Base-by-base conservation (phyloP, 2,888 invertebrate genomes). In the Enchytraeus crypticus region DNA sequence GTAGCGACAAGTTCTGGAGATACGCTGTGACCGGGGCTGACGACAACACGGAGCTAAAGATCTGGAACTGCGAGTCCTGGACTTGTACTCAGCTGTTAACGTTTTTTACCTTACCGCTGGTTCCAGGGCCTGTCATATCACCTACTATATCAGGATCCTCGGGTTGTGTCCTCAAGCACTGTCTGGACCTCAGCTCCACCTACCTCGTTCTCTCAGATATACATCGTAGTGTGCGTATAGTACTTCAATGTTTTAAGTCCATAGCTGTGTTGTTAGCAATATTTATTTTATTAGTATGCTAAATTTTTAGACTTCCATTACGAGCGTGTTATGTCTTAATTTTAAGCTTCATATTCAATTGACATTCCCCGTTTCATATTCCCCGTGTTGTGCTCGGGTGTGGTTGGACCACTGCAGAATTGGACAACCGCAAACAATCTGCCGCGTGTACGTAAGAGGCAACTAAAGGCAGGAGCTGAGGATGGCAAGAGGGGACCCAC, bases 21-120 rank as follows among this genome's bases (percentile, higher is more conserved):
- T 93, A 88, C 80, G 92, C 90, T 0, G 85, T 96, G 47, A 95
- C 96, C 0, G 92, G 92, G 0, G 88, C 91, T 0, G 87, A 88
- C 66, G 86, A 89, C 77, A 95, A 95, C 80, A 87, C 89, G 0
- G 89, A 90, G 72, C 82, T 96, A 58, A 95, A 93, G 80, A 83
- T 81, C 88, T 96, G 95, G 93, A 90, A 91, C 5, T 96, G 95
- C 79, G 90, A 93, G 74, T 84, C 89, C 0, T 97, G 97, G 97
- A 84, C 85, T 53, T 95, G 95, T 74, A 81, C 95, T n/a, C 96
- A 79, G 66, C 76, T 76, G n/a, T 60, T 79, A 33, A 71, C 21
- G 67, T 55, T 54, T 32, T 27, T 33, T n/a, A n/a, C 47, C 18
- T 11, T 23, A 49, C 26, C 32, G 30, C 32, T 32, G n/a, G n/a